phyloP scores from a whole-genome alignment of 2,888 invertebrate genomes.

The Abrostola tripartita region DNA sequence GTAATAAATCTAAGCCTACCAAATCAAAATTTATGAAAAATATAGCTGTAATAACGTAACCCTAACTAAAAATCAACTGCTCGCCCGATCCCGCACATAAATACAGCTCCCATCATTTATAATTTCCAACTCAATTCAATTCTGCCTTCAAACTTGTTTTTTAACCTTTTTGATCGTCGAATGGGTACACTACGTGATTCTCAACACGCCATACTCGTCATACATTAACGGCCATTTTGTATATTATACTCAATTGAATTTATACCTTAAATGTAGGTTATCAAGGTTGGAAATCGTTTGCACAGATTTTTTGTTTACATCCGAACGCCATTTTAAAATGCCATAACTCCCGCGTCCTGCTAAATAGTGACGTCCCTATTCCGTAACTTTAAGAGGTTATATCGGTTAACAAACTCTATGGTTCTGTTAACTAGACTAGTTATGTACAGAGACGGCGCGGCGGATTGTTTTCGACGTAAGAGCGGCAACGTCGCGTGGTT shows the following conservation, averaged over 20 bases:
- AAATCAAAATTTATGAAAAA: no score
- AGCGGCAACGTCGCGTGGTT: slow-evolving; percentile 72
- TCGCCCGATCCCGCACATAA: neutral
- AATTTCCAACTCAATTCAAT: slow-evolving; percentile 5
- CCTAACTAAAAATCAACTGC: neutral
- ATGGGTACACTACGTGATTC: slow-evolving; percentile 58
- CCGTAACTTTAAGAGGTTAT: slow-evolving; percentile 18
- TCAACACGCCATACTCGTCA: slow-evolving; percentile 50
- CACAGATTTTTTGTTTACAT: slow-evolving; percentile 53
- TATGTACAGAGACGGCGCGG: slow-evolving; percentile 40
- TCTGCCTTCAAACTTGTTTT: slow-evolving; percentile 33
- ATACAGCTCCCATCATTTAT: neutral
- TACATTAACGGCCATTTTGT: slow-evolving; percentile 24
- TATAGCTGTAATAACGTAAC: neutral
- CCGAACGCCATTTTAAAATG: slow-evolving; percentile 43
- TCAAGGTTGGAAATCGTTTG: slow-evolving; percentile 18
- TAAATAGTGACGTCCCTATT: slow-evolving; percentile 35
- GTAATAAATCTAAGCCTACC: no score
- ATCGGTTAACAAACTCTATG: slow-evolving; percentile 24
- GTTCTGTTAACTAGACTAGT: slow-evolving; percentile 20
- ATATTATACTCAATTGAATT: slow-evolving; percentile 14
- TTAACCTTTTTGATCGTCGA: slow-evolving; percentile 37
- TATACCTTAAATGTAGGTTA: fast-evolving
- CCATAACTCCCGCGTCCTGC: slow-evolving; percentile 30
- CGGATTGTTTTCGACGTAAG: slow-evolving; percentile 68